Evolutionary conservation across 1,140 invertebrate species (phyloP).

Genomic region (Octopus sinensis): DNA sequence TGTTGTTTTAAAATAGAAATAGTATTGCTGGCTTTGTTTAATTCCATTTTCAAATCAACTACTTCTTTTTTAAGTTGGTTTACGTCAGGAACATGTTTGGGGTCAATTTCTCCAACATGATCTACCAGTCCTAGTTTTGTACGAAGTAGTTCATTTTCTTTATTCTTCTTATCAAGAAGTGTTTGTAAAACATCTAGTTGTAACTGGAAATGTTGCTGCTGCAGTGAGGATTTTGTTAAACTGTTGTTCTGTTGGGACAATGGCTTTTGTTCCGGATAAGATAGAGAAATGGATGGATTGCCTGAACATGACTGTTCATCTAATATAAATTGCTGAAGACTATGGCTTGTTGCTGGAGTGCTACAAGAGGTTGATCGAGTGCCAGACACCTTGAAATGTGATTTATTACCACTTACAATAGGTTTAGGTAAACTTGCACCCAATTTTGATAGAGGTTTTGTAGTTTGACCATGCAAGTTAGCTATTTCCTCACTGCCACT

Average conservation of each 20-base stretch:
- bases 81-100: slow-evolving; percentile 16
- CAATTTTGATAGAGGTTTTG: background rate
- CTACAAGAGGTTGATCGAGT: background rate
- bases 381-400: background rate
- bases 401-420: background rate
- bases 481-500: background rate
- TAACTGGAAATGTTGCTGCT: slow-evolving; percentile 16
- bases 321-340: background rate
- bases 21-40: slow-evolving; percentile 27
- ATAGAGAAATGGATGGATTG: background rate
- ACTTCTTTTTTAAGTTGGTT: slow-evolving; percentile 30
- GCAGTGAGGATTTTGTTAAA: background rate
- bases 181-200: slow-evolving; percentile 27
- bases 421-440: background rate
- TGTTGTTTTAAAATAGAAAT: slow-evolving; percentile 34
- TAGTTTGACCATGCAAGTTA: background rate
- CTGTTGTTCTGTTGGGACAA: background rate
- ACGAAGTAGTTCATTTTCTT: slow-evolving; percentile 27
- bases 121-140: slow-evolving; percentile 23
- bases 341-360: background rate
- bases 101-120: slow-evolving; percentile 10
- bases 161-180: slow-evolving; percentile 17
- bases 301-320: background rate
- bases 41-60: slow-evolving; percentile 23
- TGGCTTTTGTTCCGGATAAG: background rate